phyloP scores from a whole-genome alignment of 2,113 vertebrate species.

The Tupaia chinensis region DNA sequence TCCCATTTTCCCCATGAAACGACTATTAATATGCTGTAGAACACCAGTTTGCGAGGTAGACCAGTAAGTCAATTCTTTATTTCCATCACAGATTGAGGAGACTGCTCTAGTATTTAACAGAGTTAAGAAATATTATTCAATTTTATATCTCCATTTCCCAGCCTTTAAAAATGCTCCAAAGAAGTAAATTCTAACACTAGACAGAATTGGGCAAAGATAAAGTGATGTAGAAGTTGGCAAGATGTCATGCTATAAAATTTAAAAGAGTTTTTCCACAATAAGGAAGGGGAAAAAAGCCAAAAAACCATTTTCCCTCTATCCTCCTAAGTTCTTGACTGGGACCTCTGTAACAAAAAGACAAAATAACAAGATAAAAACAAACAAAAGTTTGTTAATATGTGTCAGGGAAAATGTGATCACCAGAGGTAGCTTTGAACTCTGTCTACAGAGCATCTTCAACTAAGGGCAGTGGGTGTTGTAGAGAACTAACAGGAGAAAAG shows the following conservation, averaged over 20 bases:
- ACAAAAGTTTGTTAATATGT: background rate
- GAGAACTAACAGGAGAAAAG: background rate
- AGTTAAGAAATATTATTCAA: constrained; percentile 6
- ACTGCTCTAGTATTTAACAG: background rate
- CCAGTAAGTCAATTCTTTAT: constrained; percentile 22
- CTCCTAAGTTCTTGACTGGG: background rate
- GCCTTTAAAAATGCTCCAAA: constrained; percentile 48
- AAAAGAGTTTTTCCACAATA: background rate
- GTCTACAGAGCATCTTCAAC: background rate
- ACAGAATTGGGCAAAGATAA: constrained; percentile 17
- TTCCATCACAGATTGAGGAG: constrained; percentile 1
- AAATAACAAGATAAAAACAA: background rate
- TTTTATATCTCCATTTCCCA: background rate
- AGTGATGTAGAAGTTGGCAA: constrained; percentile 10
- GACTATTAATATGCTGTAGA: background rate
- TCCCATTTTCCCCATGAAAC: background rate
- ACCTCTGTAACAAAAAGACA: background rate
- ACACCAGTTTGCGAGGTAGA: background rate
- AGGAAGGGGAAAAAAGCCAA: background rate
- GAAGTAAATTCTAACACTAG: constrained; percentile 17
- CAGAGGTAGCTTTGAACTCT: background rate
- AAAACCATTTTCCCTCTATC: background rate
- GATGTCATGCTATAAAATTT: constrained; percentile 26
- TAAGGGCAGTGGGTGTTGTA: background rate
- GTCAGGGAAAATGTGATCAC: background rate